Conservation (phyloP, 2,797 vertebrate genomes). For the Lutjanus argentimaculatus region DNA sequence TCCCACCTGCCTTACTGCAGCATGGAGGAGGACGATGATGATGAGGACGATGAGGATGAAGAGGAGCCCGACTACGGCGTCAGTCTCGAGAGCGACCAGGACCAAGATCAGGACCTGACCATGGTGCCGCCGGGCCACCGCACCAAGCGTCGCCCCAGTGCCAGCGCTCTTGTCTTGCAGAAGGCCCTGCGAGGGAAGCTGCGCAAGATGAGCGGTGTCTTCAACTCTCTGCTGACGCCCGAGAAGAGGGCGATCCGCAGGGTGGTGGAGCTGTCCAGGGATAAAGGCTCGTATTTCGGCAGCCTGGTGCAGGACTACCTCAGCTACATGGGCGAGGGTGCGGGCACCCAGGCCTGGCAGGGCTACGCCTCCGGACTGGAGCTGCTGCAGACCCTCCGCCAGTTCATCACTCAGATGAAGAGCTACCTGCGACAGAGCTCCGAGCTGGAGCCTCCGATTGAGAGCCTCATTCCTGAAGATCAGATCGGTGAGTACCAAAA, state of each 20-base stretch:
- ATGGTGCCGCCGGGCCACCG: conserved; percentile 74
- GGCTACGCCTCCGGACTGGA: conserved; percentile 90
- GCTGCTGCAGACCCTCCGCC: conserved; percentile 95
- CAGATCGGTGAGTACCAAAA: conserved; percentile 87
- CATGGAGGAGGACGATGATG: conserved; percentile 90
- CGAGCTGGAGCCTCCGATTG: conserved; percentile 94
- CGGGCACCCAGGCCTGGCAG: conserved; percentile 81
- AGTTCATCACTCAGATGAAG: conserved; percentile 99
- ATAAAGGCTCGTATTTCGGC: conserved; percentile 94
- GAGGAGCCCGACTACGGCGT: conserved; percentile 75
- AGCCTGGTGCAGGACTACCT: conserved; percentile 95
- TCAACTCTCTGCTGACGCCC: conserved; percentile 93
- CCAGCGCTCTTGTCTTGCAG: conserved; percentile 88
- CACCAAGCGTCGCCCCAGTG: conserved; percentile 83
- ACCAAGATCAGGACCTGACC: conserved; percentile 86
- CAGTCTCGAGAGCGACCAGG: conserved; percentile 87
- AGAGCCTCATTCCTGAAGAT: conserved; percentile 95
- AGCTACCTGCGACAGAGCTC: conserved; percentile 96
- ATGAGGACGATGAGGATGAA: conserved; percentile 73
- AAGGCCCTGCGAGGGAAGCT: conserved; percentile 90
- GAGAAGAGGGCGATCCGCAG: conserved; percentile 91
- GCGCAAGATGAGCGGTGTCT: conserved; percentile 92
- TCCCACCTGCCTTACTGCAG: conserved; percentile 78
- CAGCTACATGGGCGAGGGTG: conserved; percentile 93
- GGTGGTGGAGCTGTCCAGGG: conserved; percentile 90